These are phyloP conservation scores for Microcebus griseorufus DNA, from an alignment of 2,113 vertebrate genomes.

Conservation along the genomic window DNA sequence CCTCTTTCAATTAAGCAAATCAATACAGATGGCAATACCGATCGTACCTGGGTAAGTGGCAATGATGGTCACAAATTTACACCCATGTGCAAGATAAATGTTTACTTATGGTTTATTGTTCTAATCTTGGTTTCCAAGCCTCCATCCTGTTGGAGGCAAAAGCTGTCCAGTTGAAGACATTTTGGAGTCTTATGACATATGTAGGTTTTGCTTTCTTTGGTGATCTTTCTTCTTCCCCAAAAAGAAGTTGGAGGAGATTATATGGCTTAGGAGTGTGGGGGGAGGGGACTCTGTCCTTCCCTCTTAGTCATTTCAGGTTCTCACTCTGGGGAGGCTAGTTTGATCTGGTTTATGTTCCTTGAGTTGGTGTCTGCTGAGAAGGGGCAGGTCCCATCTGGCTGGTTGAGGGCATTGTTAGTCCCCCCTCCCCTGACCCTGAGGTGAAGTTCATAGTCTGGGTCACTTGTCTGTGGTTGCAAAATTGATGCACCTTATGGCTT, in stretches of 20 bases:
- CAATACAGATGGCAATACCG: not conserved
- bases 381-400: not conserved
- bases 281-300: rapidly evolving
- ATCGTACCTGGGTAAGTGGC: not conserved
- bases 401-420: not conserved
- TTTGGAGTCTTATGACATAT: not conserved
- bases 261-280: not conserved
- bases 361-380: not conserved
- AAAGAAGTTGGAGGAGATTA: not conserved
- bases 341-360: not conserved
- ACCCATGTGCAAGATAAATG: not conserved
- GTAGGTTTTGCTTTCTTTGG: not conserved
- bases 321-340: not conserved
- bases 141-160: not conserved
- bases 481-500: not conserved
- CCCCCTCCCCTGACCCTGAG: no score
- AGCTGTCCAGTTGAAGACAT: rapidly evolving
- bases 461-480: rapidly evolving
- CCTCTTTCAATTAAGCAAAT: not conserved
- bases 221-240: not conserved
- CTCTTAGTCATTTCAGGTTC: not conserved
- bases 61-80: not conserved
- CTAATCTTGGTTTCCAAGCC: not conserved
- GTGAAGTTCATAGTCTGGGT: not conserved
- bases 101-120: not conserved